Percentiles rank a stretch among this genome's conserved stretches.
Conservation (phyloP, 2,797 vertebrate genomes). For the Erethizon dorsatum region DNA sequence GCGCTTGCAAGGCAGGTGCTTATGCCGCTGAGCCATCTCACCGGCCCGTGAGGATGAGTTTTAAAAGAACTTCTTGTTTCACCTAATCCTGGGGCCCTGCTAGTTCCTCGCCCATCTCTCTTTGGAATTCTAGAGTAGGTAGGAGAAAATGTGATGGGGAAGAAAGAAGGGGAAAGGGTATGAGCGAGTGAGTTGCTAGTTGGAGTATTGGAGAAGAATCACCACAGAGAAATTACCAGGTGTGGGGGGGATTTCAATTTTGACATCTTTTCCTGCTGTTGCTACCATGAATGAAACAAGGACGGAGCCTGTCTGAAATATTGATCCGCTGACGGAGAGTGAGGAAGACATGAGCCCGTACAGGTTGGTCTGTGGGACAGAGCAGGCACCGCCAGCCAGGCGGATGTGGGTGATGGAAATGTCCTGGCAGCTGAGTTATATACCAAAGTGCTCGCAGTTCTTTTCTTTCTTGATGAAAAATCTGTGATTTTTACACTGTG, state of each 20-base stretch:
- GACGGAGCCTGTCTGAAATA: background rate
- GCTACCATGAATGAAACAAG: background rate
- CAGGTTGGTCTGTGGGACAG: background rate
- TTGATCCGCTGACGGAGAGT: background rate
- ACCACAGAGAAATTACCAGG: background rate
- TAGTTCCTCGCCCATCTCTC: background rate
- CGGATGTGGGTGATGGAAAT: background rate
- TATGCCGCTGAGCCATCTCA: no score
- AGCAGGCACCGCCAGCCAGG: background rate
- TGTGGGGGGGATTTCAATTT: background rate
- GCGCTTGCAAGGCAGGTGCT: no score
- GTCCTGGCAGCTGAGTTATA: constrained; percentile 23
- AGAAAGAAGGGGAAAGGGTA: no score
- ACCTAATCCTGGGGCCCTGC: background rate
- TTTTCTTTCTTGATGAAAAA: constrained; percentile 69
- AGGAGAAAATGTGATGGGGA: background rate
- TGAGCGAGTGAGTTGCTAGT: no score
- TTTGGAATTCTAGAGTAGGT: background rate
- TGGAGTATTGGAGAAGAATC: background rate
- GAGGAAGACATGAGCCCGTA: background rate
- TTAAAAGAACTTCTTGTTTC: background rate
- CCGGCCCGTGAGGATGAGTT: background rate
- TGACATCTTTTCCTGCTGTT: constrained; percentile 2
- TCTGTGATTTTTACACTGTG: constrained; percentile 38
- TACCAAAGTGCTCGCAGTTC: background rate